Evolutionary conservation across 1,140 invertebrate genomes (phyloP), one percentile per base, ranked within the genome.

Genomic region (Drosophila sproati): DNA sequence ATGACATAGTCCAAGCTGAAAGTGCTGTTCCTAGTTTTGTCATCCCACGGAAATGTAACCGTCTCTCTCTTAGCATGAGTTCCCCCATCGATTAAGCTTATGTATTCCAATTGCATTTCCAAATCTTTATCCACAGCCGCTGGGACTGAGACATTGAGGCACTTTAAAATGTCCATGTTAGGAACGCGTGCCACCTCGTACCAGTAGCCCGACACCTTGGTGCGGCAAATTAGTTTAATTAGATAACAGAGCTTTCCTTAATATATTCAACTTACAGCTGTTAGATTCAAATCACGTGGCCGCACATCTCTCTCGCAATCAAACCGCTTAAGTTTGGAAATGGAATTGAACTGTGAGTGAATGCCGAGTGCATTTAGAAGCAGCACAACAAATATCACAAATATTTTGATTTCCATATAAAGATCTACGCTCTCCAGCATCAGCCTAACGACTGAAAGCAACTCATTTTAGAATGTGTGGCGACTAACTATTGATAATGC

Each of bases 81-180:
- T 0, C 50, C n/a, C 3, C 31, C 28, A 47, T 76, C 63, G 0
- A 62, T 50, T 3, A 78, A 78, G 55, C 41, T 77, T 2, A 86
- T 76, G 12, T 81, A 86, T 12, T 78, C 69, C 41, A 86, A 31
- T 5, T 43, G 37, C 39, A 85, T 37, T 8, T 60, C 12, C 0
- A 86, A 47, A 2, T 70, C 28, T 0, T 28, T 39, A 39, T 34
- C 55, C 5, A 39, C 12, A n/a, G 29, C 62, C 0, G 20, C 32
- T 2, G 82, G 82, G 7, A 86, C 78, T 0, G 82, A 81, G 5
- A 86, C 72, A 70, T 86, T 86, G 1, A 86, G 55, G 5, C 82
- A 86, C 31, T 69, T 43, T 35, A 86, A 31, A 3, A 85, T 66
- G 37, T 69, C 51, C 12, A 43, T 35, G 12, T 69, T 75, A 29